Conservation (phyloP, 2,797 vertebrate genomes). For the Pampus argenteus region DNA sequence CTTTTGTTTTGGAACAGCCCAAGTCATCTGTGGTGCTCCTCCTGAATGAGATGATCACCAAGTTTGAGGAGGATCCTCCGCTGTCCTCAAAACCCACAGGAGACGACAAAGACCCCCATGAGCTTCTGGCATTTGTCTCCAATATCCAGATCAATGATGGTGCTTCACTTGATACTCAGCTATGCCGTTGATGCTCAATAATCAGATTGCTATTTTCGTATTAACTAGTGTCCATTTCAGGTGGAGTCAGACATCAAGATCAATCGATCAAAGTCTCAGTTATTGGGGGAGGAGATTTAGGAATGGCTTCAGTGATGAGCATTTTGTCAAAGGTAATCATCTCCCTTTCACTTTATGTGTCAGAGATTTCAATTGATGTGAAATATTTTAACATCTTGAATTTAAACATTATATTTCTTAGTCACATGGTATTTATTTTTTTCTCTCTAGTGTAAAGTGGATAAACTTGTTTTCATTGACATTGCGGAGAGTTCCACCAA, state of each 20-base stretch:
- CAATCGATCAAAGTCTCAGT: slow-evolving; percentile 88
- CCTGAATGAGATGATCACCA: slow-evolving; percentile 91
- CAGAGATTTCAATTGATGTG: not conserved
- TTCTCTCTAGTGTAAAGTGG: slow-evolving; percentile 84
- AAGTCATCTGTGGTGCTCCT: slow-evolving; percentile 89
- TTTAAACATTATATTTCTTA: not conserved
- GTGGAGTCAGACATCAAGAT: slow-evolving; percentile 66
- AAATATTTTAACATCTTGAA: not conserved
- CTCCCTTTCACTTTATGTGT: not conserved
- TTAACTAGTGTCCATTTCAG: slow-evolving; percentile 47
- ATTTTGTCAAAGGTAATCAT: slow-evolving; percentile 90
- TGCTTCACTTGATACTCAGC: slow-evolving; percentile 52
- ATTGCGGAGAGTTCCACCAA: slow-evolving; percentile 89
- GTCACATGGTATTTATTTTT: not conserved
- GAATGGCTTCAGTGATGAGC: slow-evolving; percentile 91
- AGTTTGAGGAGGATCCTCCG: slow-evolving; percentile 95
- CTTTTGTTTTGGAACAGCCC: slow-evolving; percentile 81
- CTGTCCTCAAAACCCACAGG: slow-evolving; percentile 83
- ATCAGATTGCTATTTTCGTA: not conserved
- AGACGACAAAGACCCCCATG: slow-evolving; percentile 84
- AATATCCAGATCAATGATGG: slow-evolving; percentile 89
- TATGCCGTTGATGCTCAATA: not conserved
- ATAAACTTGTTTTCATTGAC: slow-evolving; percentile 92
- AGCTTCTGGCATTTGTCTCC: slow-evolving; percentile 90
- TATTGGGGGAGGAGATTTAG: slow-evolving; percentile 94